Base-by-base conservation (phyloP, 2,113 vertebrate genomes). In the Cyrtonyx montezumae region DNA sequence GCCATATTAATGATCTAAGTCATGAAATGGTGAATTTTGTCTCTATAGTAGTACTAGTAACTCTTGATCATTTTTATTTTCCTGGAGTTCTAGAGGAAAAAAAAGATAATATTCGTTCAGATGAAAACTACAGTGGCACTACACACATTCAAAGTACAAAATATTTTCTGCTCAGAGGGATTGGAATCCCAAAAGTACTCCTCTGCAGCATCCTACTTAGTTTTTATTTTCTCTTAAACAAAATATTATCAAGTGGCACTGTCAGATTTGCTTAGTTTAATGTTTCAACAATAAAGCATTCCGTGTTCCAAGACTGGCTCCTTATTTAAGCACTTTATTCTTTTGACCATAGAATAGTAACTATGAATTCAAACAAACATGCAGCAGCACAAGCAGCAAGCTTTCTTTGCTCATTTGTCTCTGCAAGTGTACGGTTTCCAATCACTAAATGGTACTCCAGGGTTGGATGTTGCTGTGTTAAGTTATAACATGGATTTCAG, bases 351-450 rank as follows among this genome's bases (percentile, higher is more conserved):
- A 81, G 51, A 81, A 25, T 23, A 58, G 3, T 9, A 32, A 71
- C 77, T 87, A 71, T 48, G 84, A 79, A 91, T 94, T 71, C 66
- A 87, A 78, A 84, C 13, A 15, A 34, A 15, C 78, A 80, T 84
- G 32, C 46, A 68, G 56, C 62, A 87, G 43, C 84, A 92, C 32
- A 84, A 93, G 37, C 15, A 88, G 26, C 30, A 86, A 91, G n/a
- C 14, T 79, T 69, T 2, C 42, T 80, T 81, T 84, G 32, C 51
- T 88, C n/a, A 3, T 83, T 36, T 55, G 75, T 95, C 43, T 91
- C n/a, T 3, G 0, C 34, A 84, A 78, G 15, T 4, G 1, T 87
- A 79, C 56, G 3, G 3, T 48, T 93, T 92, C 65, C 62, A 79
- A 2, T 81, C 51, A 36, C 74, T 81, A 14, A 93, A 75, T 11